Percentiles rank a stretch among this genome's conserved stretches.
Conservation (phyloP, 2,888 invertebrate species). For the Drosophila kambysellisi region DNA sequence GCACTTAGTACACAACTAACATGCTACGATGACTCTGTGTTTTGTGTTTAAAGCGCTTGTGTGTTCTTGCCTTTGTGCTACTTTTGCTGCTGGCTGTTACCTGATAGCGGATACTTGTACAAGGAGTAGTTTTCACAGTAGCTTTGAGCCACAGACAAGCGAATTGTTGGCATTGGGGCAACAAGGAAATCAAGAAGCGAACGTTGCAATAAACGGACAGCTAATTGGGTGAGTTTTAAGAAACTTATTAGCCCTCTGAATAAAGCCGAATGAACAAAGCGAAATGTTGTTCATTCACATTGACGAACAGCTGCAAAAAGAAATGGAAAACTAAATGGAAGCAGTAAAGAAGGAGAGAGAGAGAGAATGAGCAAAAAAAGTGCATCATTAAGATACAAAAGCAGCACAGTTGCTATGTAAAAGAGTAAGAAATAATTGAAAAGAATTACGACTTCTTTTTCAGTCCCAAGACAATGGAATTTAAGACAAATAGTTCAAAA, state of each 20-base stretch:
- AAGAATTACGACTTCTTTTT: constrained; percentile 17
- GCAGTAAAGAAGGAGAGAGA: neutral
- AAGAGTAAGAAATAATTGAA: constrained; percentile 19
- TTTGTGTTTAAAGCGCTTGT: constrained; percentile 25
- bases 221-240: constrained; percentile 66
- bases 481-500: constrained; percentile 5
- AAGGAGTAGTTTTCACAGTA: constrained; percentile 30
- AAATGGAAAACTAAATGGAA: constrained; percentile 14
- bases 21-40: constrained; percentile 47
- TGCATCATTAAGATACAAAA: constrained; percentile 32
- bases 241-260: constrained; percentile 61
- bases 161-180: constrained; percentile 47
- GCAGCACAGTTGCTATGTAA: constrained; percentile 10
- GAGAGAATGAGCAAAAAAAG: neutral
- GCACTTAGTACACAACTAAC: constrained; percentile 67
- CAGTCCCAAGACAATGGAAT: constrained; percentile 14
- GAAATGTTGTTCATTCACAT: neutral
- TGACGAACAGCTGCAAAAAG: constrained; percentile 2
- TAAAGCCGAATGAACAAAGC: constrained; percentile 24
- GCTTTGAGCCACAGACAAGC: constrained; percentile 51
- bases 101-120: constrained; percentile 23
- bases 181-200: constrained; percentile 42
- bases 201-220: constrained; percentile 55
- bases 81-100: constrained; percentile 30
- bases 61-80: constrained; percentile 39